Conservation (phyloP, 1,140 invertebrate genomes). For the Meteorus sp. region DNA sequence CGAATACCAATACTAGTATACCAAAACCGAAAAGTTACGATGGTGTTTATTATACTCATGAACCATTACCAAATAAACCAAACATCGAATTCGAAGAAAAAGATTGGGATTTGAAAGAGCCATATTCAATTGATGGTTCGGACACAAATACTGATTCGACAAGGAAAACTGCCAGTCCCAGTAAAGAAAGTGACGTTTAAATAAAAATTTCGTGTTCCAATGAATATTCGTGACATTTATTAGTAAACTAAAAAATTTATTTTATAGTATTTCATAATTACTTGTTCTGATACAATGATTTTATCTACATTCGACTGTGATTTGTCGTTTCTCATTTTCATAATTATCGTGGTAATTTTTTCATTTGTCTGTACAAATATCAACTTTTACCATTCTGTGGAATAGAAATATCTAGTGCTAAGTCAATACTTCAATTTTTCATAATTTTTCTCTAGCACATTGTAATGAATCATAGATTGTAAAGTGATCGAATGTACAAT, state of each 20-base stretch:
- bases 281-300: no score
- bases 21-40: slow-evolving; percentile 75
- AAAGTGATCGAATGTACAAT: no score
- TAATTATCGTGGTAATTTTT: no score
- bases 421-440: slow-evolving; percentile 16
- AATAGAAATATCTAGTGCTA: slow-evolving; percentile 41
- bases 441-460: not conserved
- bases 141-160: slow-evolving; percentile 38
- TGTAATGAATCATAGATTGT: slow-evolving; percentile 15
- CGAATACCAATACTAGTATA: slow-evolving; percentile 45
- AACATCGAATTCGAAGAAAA: slow-evolving; percentile 78
- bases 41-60: slow-evolving; percentile 77
- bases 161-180: slow-evolving; percentile 44
- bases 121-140: slow-evolving; percentile 60
- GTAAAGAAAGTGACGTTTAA: slow-evolving; percentile 52
- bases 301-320: no score
- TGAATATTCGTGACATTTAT: no score
- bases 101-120: slow-evolving; percentile 73
- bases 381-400: slow-evolving; percentile 34
- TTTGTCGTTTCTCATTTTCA: no score
- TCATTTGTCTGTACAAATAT: not conserved
- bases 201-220: slow-evolving; percentile 9
- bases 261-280: no score
- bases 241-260: no score
- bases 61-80: slow-evolving; percentile 76